Evolutionary conservation across 2,888 invertebrate species (phyloP).

Genomic region (Timandra comae): DNA sequence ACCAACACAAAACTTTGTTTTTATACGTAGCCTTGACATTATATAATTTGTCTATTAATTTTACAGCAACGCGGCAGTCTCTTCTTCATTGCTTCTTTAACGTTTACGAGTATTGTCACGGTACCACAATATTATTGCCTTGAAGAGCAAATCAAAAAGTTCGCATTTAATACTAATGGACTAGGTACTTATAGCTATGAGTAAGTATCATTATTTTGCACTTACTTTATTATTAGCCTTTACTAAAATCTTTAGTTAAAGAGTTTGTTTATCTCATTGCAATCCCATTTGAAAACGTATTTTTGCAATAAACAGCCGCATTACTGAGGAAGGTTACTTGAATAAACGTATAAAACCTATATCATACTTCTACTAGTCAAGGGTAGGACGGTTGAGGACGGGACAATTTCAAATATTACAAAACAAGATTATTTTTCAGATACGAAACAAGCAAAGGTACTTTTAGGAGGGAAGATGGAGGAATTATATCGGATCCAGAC

Average conservation of each 20-base stretch:
- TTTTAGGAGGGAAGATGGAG: conserved; percentile 69
- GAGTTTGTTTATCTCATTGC: too few relatives aligned
- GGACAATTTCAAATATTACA: too few relatives aligned
- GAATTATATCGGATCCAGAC: conserved; percentile 30
- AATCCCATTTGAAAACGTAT: too few relatives aligned
- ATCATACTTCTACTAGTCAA: too few relatives aligned
- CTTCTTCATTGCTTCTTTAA: conserved; percentile 29
- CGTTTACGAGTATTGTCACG: conserved; percentile 31
- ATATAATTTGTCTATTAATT: conserved; percentile 32
- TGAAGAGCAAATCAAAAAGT: conserved; percentile 46
- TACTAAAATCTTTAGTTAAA: too few relatives aligned
- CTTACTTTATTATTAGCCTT: too few relatives aligned
- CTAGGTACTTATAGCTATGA: conserved; percentile 63
- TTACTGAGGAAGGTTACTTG: too few relatives aligned
- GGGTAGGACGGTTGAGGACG: too few relatives aligned
- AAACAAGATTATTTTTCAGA: too few relatives aligned
- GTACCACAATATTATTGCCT: conserved; percentile 30
- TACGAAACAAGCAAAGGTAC: conserved; percentile 71
- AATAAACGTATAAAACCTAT: too few relatives aligned
- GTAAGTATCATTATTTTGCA: conserved; percentile 54
- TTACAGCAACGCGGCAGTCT: conserved; percentile 46
- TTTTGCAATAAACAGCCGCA: conserved; percentile 5
- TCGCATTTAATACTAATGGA: conserved; percentile 57
- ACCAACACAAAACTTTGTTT: too few relatives aligned
- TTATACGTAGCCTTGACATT: conserved; percentile 44